Evolutionary conservation across 2,888 invertebrate genomes (phyloP).

Genomic region (Drosophila subquinaria): DNA sequence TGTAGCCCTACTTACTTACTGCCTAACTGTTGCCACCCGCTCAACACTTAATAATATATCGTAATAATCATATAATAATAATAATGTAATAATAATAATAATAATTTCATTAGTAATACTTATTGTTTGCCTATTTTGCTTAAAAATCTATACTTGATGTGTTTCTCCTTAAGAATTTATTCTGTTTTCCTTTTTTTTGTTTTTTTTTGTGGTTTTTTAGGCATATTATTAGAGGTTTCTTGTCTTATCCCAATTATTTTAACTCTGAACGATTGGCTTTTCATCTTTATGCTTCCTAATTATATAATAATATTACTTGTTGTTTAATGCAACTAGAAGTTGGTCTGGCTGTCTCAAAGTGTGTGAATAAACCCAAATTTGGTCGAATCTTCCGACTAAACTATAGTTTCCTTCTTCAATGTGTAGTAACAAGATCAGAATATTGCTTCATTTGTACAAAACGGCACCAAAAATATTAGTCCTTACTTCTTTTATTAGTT

Average conservation of each 20-base stretch:
- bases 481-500: slow-evolving; percentile 27
- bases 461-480: slow-evolving; percentile 54
- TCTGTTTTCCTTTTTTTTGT: background rate
- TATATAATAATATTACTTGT: slow-evolving; percentile 19
- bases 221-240: slow-evolving; percentile 63
- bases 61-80: slow-evolving; percentile 40
- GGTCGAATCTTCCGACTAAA: slow-evolving; percentile 12
- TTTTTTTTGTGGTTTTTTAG: slow-evolving; percentile 32
- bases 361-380: slow-evolving; percentile 14
- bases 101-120: slow-evolving; percentile 67
- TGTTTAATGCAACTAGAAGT: slow-evolving; percentile 34
- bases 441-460: slow-evolving; percentile 63
- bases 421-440: slow-evolving; percentile 56
- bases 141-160: slow-evolving; percentile 45
- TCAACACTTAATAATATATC: slow-evolving; percentile 50
- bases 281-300: slow-evolving; percentile 1
- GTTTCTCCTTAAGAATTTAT: slow-evolving; percentile 39
- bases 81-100: slow-evolving; percentile 44
- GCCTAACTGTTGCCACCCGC: slow-evolving; percentile 47
- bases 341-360: slow-evolving; percentile 54
- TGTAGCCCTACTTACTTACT: slow-evolving; percentile 45
- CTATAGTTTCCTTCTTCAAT: slow-evolving; percentile 7
- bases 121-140: slow-evolving; percentile 61
- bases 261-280: slow-evolving; percentile 30
- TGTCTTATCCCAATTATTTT: slow-evolving; percentile 40